phyloP scores from a whole-genome alignment of 2,888 invertebrate genomes.

The Campaea margaritaria region DNA sequence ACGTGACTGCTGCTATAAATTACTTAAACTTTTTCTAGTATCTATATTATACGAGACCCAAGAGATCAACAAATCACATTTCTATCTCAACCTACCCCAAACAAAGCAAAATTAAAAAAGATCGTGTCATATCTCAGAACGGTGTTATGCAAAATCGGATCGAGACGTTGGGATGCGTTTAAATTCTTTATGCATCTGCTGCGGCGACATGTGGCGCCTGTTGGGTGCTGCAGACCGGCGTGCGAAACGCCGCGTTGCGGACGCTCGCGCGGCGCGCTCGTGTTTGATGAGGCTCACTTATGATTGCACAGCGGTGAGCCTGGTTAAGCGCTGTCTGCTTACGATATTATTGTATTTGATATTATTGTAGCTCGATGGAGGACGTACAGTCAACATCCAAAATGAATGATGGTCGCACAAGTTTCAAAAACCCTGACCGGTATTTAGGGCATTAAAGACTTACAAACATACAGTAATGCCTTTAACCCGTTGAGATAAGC shows the following conservation, averaged over 20 bases:
- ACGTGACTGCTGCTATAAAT: too few species aligned
- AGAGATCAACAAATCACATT: neutral
- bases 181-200: constrained; percentile 41
- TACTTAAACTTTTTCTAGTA: neutral
- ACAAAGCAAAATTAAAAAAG: constrained; percentile 20
- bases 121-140: constrained; percentile 17
- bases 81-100: constrained; percentile 6
- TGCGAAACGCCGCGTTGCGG: constrained; percentile 2
- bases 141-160: constrained; percentile 35
- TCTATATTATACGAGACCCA: neutral
- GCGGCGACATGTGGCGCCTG: constrained; percentile 33
- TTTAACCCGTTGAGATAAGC: too few species aligned
- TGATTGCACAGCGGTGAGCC: constrained; percentile 26
- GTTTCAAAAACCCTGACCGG: too few species aligned
- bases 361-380: constrained; percentile 1
- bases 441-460: too few species aligned
- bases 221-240: constrained; percentile 16
- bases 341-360: constrained; percentile 18
- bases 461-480: too few species aligned
- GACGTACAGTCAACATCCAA: neutral
- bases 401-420: too few species aligned
- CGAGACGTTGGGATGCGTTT: constrained; percentile 32
- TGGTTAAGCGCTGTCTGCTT: constrained; percentile 18
- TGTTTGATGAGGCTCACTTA: constrained; percentile 28
- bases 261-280: neutral